These are phyloP conservation scores for Oryzias dopingdopingensis DNA, from an alignment of 2,797 vertebrate genomes.

Conservation along the genomic window DNA sequence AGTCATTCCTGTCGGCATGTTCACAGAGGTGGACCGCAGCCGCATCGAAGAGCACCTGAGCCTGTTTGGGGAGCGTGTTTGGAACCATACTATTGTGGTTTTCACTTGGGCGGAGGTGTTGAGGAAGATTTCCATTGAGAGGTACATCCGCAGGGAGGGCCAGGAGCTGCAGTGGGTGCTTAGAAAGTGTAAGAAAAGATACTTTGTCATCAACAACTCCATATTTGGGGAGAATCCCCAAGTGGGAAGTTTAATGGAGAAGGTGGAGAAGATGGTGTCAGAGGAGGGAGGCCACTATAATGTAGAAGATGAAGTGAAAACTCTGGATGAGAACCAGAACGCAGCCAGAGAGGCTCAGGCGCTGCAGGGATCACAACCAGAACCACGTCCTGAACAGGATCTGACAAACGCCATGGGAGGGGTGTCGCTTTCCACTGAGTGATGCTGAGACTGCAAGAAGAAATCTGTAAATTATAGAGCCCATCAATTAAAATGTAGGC, in stretches of 20 bases:
- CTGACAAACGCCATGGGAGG: slow-evolving; percentile 52
- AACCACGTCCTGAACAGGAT: slow-evolving; percentile 65
- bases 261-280: slow-evolving; percentile 76
- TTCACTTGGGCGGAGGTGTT: slow-evolving; percentile 80
- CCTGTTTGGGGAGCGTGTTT: slow-evolving; percentile 74
- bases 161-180: slow-evolving; percentile 77
- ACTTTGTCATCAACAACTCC: slow-evolving; percentile 78
- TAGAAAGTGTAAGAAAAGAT: slow-evolving; percentile 77
- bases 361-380: slow-evolving; percentile 71
- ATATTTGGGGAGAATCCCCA: slow-evolving; percentile 77
- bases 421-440: slow-evolving; percentile 66
- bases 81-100: slow-evolving; percentile 78
- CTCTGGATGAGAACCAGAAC: slow-evolving; percentile 57
- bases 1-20: slow-evolving; percentile 80
- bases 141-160: slow-evolving; percentile 80
- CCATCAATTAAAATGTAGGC: neutral
- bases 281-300: slow-evolving; percentile 70
- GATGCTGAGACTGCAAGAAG: slow-evolving; percentile 3
- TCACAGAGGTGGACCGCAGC: slow-evolving; percentile 73
- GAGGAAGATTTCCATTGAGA: slow-evolving; percentile 74
- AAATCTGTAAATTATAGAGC: slow-evolving; percentile 5
- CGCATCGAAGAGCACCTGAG: slow-evolving; percentile 78
- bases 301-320: slow-evolving; percentile 42
- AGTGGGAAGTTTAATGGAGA: slow-evolving; percentile 71
- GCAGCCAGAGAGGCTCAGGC: slow-evolving; percentile 50